Conservation (phyloP, 2,113 vertebrate species). For the Choloepus hoffmanni region DNA sequence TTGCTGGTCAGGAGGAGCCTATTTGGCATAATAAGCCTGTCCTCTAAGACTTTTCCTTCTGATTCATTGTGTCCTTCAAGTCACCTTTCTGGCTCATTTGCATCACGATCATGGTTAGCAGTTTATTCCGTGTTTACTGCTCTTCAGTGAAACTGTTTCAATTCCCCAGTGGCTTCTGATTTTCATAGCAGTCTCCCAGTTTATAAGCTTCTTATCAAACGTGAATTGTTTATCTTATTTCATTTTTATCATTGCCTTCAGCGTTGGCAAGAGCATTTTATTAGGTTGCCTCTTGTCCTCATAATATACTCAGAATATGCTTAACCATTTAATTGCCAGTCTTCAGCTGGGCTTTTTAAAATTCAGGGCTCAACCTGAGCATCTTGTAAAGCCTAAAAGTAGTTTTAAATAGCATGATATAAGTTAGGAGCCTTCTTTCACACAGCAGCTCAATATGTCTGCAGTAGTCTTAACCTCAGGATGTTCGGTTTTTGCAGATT, state of each 20-base stretch:
- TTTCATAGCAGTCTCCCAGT: constrained; percentile 67
- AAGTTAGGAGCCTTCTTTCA: constrained; percentile 29
- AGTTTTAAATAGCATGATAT: constrained; percentile 51
- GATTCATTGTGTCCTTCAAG: constrained; percentile 75
- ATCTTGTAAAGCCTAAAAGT: constrained; percentile 27
- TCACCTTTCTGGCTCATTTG: constrained; percentile 81
- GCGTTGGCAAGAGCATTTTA: constrained; percentile 53
- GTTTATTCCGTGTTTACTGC: constrained; percentile 80
- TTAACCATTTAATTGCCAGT: constrained; percentile 70
- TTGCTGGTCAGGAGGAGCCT: constrained; percentile 62
- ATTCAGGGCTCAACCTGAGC: neutral
- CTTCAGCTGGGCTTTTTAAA: constrained; percentile 47
- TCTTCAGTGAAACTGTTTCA: constrained; percentile 73
- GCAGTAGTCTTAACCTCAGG: constrained; percentile 29
- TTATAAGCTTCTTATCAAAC: constrained; percentile 76
- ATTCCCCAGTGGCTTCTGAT: constrained; percentile 72
- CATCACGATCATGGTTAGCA: constrained; percentile 69
- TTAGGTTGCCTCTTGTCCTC: constrained; percentile 61
- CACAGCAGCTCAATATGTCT: neutral
- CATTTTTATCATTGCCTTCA: constrained; percentile 66
- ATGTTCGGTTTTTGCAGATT: constrained; percentile 59
- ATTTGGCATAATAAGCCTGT: constrained; percentile 70
- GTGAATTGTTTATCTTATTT: constrained; percentile 76
- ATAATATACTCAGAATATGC: constrained; percentile 45
- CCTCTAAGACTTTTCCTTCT: constrained; percentile 68